Conservation (phyloP, 37 sponge, comb jelly and placozoan species). For the Petrosia ficiformis region DNA sequence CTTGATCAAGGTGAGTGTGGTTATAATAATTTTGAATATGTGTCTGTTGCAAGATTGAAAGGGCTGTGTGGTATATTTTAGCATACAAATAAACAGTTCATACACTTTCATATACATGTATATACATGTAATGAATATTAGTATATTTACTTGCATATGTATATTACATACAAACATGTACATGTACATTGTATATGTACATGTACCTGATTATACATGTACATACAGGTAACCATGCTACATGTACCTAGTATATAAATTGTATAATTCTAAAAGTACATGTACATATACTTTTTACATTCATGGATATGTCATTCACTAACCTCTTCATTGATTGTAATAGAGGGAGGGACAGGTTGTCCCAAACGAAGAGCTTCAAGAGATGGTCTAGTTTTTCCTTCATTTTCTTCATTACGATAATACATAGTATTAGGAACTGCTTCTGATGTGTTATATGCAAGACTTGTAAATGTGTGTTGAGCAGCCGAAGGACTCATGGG, state of each 20-base stretch:
- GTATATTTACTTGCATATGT: too few relatives aligned
- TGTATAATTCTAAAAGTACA: background rate
- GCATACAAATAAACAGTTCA: too few relatives aligned
- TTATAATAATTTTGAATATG: too few relatives aligned
- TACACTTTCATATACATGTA: too few relatives aligned
- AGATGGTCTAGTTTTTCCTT: conserved; percentile 45
- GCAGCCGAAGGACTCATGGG: conserved; percentile 1
- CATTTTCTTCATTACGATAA: conserved; percentile 37
- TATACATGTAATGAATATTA: too few relatives aligned
- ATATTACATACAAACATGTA: too few relatives aligned
- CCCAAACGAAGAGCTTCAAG: conserved; percentile 60
- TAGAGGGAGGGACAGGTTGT: too few relatives aligned
- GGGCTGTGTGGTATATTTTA: too few relatives aligned
- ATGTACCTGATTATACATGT: too few relatives aligned
- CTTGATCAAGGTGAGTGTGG: too few relatives aligned
- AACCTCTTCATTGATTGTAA: background rate
- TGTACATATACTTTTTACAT: background rate
- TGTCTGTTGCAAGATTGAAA: too few relatives aligned
- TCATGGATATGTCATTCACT: background rate
- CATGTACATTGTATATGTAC: too few relatives aligned
- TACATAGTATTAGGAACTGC: conserved; percentile 70
- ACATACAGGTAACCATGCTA: background rate
- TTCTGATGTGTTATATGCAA: conserved; percentile 69
- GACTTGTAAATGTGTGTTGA: conserved; percentile 26
- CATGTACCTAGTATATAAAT: background rate